phyloP scores from a whole-genome alignment of 2,797 vertebrate genomes.

The Cuniculus paca region DNA sequence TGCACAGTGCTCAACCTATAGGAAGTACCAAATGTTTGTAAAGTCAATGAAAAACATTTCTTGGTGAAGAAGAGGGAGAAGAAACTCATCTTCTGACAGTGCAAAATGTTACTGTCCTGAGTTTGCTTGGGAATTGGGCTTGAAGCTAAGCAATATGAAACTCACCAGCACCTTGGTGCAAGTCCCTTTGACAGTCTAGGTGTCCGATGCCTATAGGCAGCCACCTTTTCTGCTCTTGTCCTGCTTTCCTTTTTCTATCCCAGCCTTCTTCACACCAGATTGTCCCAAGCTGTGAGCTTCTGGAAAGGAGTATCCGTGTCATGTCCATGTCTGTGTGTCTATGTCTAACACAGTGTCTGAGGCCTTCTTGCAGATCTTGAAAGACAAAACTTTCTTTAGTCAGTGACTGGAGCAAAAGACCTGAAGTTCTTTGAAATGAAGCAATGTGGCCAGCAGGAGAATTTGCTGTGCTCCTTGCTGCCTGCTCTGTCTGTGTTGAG shows the following conservation, averaged over 20 bases:
- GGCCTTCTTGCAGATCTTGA: not conserved
- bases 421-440: not conserved
- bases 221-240: not conserved
- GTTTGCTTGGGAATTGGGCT: constrained; percentile 18
- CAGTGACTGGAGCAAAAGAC: not conserved
- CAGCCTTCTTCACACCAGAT: not conserved
- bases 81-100: not conserved
- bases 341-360: not conserved
- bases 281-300: not conserved
- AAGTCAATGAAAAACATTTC: not conserved
- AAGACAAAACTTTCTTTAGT: constrained; percentile 13
- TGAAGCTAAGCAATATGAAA: not conserved
- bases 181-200: not conserved
- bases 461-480: not conserved
- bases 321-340: not conserved
- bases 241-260: not conserved
- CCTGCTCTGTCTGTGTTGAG: not conserved
- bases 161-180: not conserved
- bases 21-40: not conserved
- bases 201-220: not conserved
- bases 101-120: not conserved
- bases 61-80: not conserved
- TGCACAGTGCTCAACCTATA: not conserved
- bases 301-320: not conserved
- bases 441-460: not conserved